Evolutionary conservation across 2,113 vertebrate species (phyloP).

Genomic region (Cacatua alba): DNA sequence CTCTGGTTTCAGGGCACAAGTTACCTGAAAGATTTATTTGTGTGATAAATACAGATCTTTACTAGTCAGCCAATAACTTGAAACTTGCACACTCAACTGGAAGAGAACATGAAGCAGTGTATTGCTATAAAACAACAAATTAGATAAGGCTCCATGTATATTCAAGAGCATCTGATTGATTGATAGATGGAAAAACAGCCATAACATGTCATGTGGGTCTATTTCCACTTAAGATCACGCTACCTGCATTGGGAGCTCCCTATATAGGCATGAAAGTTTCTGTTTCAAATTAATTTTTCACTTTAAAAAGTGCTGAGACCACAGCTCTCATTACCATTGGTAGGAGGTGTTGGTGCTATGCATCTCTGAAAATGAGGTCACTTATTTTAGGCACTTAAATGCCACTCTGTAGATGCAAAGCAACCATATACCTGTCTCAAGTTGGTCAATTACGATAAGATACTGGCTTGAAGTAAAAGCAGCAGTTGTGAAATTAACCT

Average conservation of each 20-base stretch:
- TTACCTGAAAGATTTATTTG: not conserved
- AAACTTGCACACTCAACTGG: slow-evolving; percentile 33
- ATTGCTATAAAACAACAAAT: not conserved
- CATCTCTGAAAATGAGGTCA: slow-evolving; percentile 20
- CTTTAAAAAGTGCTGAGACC: slow-evolving; percentile 2
- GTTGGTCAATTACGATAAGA: not conserved
- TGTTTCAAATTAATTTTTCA: not conserved
- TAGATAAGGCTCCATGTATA: not conserved
- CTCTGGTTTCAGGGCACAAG: not conserved
- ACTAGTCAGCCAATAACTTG: not conserved
- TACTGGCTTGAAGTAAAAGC: not conserved
- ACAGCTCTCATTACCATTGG: not conserved
- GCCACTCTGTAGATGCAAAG: not conserved
- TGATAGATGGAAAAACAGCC: not conserved
- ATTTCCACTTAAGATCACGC: not conserved
- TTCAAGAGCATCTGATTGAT: not conserved
- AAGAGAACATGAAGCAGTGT: not conserved
- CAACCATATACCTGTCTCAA: not conserved
- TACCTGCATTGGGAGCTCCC: not conserved
- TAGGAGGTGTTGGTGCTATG: not conserved
- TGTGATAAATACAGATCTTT: slow-evolving; percentile 16
- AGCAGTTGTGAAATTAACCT: not conserved
- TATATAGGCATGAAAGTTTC: not conserved
- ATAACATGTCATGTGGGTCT: not conserved
- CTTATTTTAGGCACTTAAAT: slow-evolving; percentile 21